phyloP scores from a whole-genome alignment of 2,113 vertebrate species.

The Nicator chloris region DNA sequence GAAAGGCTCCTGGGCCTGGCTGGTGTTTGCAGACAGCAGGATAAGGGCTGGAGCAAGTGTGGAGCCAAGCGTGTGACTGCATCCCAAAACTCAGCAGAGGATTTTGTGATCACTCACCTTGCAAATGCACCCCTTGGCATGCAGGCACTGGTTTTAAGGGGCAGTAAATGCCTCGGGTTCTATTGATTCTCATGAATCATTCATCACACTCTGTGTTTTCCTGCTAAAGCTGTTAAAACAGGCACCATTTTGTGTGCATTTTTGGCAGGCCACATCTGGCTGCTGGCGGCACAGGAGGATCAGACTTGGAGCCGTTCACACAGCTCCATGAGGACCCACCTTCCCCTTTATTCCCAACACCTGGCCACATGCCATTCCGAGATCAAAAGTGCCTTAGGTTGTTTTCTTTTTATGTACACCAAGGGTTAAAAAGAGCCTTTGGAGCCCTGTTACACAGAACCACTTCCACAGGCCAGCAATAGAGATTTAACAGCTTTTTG shows the following conservation, averaged over 20 bases:
- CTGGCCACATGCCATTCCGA: background rate
- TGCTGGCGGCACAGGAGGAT: background rate
- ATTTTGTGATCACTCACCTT: background rate
- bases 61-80: background rate
- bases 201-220: background rate
- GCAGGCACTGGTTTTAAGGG: background rate
- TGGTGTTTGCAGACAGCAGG: background rate
- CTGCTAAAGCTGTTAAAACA: constrained; percentile 10
- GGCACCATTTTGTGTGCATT: background rate
- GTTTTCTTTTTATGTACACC: background rate
- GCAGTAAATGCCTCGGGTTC: background rate
- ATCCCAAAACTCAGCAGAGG: background rate
- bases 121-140: background rate
- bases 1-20: background rate
- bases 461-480: background rate
- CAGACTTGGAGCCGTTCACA: background rate
- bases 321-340: background rate
- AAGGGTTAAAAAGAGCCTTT: constrained; percentile 22
- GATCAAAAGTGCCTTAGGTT: background rate
- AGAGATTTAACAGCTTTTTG: constrained; percentile 30
- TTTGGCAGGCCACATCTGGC: background rate
- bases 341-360: background rate
- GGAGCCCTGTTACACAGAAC: background rate
- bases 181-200: background rate
- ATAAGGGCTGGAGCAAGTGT: background rate